phyloP scores from a whole-genome alignment of 37 sponge, comb jelly and placozoan species.

The Tethya wilhelma region DNA sequence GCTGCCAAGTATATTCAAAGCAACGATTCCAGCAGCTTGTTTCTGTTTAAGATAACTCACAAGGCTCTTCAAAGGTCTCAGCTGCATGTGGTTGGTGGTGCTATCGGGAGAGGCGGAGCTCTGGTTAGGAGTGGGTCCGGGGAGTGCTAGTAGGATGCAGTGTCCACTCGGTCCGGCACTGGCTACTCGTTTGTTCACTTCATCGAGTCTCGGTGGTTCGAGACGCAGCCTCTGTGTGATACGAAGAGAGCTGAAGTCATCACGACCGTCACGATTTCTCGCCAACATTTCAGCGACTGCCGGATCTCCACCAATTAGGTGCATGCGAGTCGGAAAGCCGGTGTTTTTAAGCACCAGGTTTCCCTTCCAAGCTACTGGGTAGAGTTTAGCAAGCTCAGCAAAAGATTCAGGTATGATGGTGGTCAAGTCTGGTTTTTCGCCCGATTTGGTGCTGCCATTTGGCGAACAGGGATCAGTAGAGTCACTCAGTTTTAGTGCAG shows the following conservation, averaged over 20 bases:
- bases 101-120: conserved; percentile 2
- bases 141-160: conserved; percentile 88
- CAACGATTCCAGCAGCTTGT: conserved; percentile 96
- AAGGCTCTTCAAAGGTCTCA: conserved; percentile 86
- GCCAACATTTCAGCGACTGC: conserved; percentile 72
- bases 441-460: conserved; percentile 19
- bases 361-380: conserved; percentile 92
- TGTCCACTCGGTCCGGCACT: conserved; percentile 89
- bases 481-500: conserved; percentile 63
- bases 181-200: conserved; percentile 89
- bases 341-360: conserved; percentile 91
- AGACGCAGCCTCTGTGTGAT: conserved; percentile 95
- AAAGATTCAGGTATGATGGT: conserved; percentile 48
- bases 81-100: conserved; percentile 23
- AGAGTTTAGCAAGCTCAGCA: conserved; percentile 78
- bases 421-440: conserved; percentile 43
- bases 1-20: conserved; percentile 30
- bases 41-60: conserved; percentile 92
- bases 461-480: conserved; percentile 55
- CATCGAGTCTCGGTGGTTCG: conserved; percentile 90
- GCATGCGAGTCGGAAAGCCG: conserved; percentile 91
- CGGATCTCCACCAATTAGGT: conserved; percentile 91
- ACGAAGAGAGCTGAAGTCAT: conserved; percentile 47
- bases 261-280: conserved; percentile 58
- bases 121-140: conserved; percentile 61